Base-by-base conservation (phyloP, 2,113 vertebrate species). In the Octodon degus region DNA sequence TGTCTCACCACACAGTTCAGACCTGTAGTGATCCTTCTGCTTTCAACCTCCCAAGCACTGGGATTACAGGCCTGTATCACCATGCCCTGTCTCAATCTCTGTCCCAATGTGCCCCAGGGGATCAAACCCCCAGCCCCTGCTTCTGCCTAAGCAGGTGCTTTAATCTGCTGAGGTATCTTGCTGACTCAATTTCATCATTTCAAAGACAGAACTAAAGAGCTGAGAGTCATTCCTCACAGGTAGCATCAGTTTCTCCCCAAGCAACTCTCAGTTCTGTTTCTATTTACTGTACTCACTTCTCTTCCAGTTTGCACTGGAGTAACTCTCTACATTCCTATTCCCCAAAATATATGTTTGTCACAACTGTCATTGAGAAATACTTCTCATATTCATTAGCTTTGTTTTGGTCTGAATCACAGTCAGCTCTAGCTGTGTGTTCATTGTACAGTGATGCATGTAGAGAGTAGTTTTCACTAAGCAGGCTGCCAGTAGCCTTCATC, bases 341-440 rank as follows among this genome's bases (percentile, higher is more conserved):
- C 83, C 90, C 81, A 81, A 65, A 60, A 65, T n/a, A 70, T 16
- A 88, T 5, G 8, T 85, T 63, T 95, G 17, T 96, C 92, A 87
- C 83, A 89, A 55, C 1, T 62, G 70, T 86, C 70, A 68, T 79
- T n/a, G 58, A 79, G 27, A 84, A 82, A 86, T 5, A 72, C 19
- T 6, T 37, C 86, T 86, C 70, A 7, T 82, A 77, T 89, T 82
- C 70, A 70, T 79, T 94, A 82, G 12, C 77, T 92, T 90, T 62
- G 72, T 34, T 86, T 82, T 83, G n/a, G 5, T 74, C 55, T 83
- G 30, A 94, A 72, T 86, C 87, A 47, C 76, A 63, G n/a, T 76
- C 47, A 62, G 7, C 32, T 37, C 24, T 50, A 40, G 0, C 47
- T 88, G 65, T 40, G 62, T 40, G 83, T 95, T 83, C n/a, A 47